These are phyloP conservation scores for Latrodectus geometricus DNA, from an alignment of 1,140 invertebrate genomes.

Conservation along the genomic window DNA sequence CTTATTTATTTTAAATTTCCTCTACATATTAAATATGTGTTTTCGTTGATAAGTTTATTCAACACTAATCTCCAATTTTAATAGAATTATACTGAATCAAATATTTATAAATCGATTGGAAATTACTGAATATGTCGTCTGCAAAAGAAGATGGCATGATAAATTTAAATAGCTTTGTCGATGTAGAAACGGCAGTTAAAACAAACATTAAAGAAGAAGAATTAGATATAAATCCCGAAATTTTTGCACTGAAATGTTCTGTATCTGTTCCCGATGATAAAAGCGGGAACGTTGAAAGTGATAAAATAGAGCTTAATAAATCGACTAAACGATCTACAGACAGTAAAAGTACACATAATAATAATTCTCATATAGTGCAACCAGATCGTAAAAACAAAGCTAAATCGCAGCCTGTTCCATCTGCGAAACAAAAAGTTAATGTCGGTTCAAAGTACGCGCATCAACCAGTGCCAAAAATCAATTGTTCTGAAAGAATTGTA, in stretches of 20 bases:
- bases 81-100: background rate
- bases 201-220: background rate
- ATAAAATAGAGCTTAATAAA: slow-evolving; percentile 49
- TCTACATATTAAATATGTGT: background rate
- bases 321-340: background rate
- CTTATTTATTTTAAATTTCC: background rate
- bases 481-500: slow-evolving; percentile 60
- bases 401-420: background rate
- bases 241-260: slow-evolving; percentile 15
- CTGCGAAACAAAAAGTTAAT: slow-evolving; percentile 22
- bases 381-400: background rate
- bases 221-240: slow-evolving; percentile 9
- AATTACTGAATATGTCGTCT: slow-evolving; percentile 11
- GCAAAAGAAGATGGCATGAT: slow-evolving; percentile 32
- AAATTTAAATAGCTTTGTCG: slow-evolving; percentile 29
- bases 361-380: slow-evolving; percentile 1
- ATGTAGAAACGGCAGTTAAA: slow-evolving; percentile 9
- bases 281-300: slow-evolving; percentile 26
- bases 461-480: slow-evolving; percentile 56
- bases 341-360: slow-evolving; percentile 11
- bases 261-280: slow-evolving; percentile 30
- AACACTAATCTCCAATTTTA: background rate
- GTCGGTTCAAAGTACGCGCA: slow-evolving; percentile 21
- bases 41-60: background rate
- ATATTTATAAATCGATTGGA: background rate